Evolutionary conservation across 1,140 invertebrate species (phyloP).

Genomic region (Scaptomyza pallida): DNA sequence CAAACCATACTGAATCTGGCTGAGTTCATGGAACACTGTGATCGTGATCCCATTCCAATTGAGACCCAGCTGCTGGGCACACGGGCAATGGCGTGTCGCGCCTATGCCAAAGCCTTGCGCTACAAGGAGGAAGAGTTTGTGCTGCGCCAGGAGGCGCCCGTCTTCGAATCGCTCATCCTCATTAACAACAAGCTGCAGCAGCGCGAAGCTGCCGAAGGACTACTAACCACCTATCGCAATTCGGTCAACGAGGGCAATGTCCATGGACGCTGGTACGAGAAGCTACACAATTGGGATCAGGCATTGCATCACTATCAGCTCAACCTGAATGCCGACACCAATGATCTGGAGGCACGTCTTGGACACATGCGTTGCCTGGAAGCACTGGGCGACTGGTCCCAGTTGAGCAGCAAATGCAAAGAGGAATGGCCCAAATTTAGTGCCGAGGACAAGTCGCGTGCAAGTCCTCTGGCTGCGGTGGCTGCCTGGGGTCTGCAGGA

Average conservation of each 20-base stretch:
- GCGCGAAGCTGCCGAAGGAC: slow-evolving; percentile 97
- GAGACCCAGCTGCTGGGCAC: slow-evolving; percentile 92
- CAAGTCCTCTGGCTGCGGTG: slow-evolving; percentile 95
- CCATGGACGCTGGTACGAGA: slow-evolving; percentile 99
- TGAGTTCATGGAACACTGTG: slow-evolving; percentile 99
- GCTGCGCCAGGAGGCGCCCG: slow-evolving; percentile 86
- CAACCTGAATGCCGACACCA: slow-evolving; percentile 86
- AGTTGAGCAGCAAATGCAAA: slow-evolving; percentile 90
- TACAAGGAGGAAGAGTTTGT: slow-evolving; percentile 99
- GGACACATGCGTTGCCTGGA: slow-evolving; percentile 99
- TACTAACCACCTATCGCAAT: slow-evolving; percentile 93
- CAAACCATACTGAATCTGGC: slow-evolving; percentile 98
- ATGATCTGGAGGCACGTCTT: slow-evolving; percentile 92
- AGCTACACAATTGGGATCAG: slow-evolving; percentile 99
- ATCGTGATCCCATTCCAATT: slow-evolving; percentile 96
- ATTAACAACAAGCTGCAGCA: slow-evolving; percentile 99
- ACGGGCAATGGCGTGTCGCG: slow-evolving; percentile 93
- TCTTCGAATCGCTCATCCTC: slow-evolving; percentile 96
- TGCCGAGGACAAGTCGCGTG: slow-evolving; percentile 90
- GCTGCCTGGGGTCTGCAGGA: slow-evolving; percentile 97
- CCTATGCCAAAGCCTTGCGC: slow-evolving; percentile 97
- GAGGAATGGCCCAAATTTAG: slow-evolving; percentile 90
- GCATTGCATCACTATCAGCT: slow-evolving; percentile 94
- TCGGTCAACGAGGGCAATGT: slow-evolving; percentile 87
- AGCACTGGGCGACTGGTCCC: slow-evolving; percentile 97